Base-by-base conservation (phyloP, 2,888 invertebrate species). In the Prenolepis imparis region DNA sequence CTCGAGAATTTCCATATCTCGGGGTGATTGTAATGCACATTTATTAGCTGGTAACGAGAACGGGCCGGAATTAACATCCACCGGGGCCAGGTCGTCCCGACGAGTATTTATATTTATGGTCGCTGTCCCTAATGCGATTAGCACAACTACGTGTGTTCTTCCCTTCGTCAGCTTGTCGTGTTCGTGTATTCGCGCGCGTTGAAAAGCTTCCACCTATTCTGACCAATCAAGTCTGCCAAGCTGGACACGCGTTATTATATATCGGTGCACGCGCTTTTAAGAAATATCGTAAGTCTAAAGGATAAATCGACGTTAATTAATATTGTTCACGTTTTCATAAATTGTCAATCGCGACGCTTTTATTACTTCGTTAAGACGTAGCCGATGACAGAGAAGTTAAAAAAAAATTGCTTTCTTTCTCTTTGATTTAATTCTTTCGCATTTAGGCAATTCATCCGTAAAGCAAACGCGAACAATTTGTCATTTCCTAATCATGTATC, bases 21-120 rank as follows among this genome's bases (percentile, higher is more conserved):
- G 52, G 91, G 91, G 90, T 91, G 93, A 93, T 93, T 93, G 92
- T 92, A 92, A 93, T 93, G 92, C 91, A 92, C 93, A 92, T 94
- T 94, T 93, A 92, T 93, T 92, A 93, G 87, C 86, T 84, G 89
- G 84, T 86, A 87, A 88, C 87, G 89, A 87, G 86, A 89, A 87
- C 87, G 73, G 86, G 88, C 84, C 83, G 87, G 78, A 92, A 92
- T 93, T 92, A 92, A 90, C 91, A 90, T 91, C 90, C 87, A 89
- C 85, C 61, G 48, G 52, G 39, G 85, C 66, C 66, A 57, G 48
- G 74, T 61, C 66, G 70, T 28, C 77, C 82, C 87, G 86, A 89
- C 87, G 85, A 89, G 88, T 89, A 89, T 91, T 91, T 90, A 87
- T 90, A 88, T 91, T 91, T 91, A 91, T 92, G 44, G 78, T 44